Base-by-base conservation (phyloP, 2,888 invertebrate species). In the Pyrgus malvae region DNA sequence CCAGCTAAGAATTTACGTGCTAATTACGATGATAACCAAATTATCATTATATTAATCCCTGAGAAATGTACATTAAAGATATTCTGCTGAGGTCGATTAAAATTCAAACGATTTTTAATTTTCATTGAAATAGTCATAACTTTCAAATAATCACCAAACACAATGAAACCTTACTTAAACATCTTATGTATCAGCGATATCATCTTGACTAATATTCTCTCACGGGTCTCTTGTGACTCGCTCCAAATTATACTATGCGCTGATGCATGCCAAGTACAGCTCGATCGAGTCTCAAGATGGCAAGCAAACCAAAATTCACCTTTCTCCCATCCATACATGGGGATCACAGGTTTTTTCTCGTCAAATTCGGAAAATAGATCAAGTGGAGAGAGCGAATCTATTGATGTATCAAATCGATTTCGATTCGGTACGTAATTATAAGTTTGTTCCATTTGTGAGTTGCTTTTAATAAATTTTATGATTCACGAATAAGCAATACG, bases 301-400 rank as follows among this genome's bases (percentile, higher is more conserved):
- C 40, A 56, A 60, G 60, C 57, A 60, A 57, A 57, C 53, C 60
- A 55, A 54, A n/a, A 51, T 41, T 25, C 45, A 40, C 56, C 60
- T 62, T 62, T 60, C 59, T 56, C 57, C 56, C 42, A 35, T 23
- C 57, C 59, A 42, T 60, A 62, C 57, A 57, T 46, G 58, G 55
- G 50, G 16, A 11, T 25, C 48, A 33, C 25, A n/a, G 41, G 37
- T 48, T 56, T 51, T 56, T 56, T 53, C 51, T 21, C 21, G 19
- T 37, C 51, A 45, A 53, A 53, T 53, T 53, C 21, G 44, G 37
- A 53, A 53, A 44, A 53, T 53, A 16, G 51, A 53, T 38, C 37
- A 42, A 42, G 41, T 33, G 14, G 25, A 21, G 51, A 53, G 44
- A 53, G 44, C 11, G 51, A 51, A 29, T 37, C 14, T 42, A 29